These are phyloP conservation scores for Neotoma lepida DNA, from an alignment of 2,113 vertebrate genomes.

Conservation along the genomic window DNA sequence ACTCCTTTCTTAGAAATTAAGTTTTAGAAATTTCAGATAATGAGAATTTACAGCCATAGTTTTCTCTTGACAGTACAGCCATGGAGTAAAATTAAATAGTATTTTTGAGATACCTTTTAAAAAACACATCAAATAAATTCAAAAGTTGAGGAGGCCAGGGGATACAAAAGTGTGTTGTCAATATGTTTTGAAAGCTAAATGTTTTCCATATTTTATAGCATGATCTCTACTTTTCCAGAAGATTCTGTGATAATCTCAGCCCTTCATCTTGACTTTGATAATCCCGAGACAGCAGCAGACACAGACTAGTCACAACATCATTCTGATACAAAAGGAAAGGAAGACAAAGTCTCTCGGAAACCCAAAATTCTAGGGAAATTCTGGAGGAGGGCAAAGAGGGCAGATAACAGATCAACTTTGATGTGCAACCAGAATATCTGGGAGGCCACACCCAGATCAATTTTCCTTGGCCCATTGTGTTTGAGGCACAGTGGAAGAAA, in stretches of 20 bases:
- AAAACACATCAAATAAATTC: not conserved
- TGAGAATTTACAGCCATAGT: not conserved
- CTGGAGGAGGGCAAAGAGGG: not conserved
- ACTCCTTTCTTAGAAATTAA: not conserved
- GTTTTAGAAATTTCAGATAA: not conserved
- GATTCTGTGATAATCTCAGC: not conserved
- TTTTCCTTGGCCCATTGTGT: not conserved
- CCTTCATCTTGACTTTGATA: not conserved
- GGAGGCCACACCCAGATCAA: not conserved
- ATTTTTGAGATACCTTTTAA: not conserved
- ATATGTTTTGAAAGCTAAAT: not conserved
- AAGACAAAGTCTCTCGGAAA: not conserved
- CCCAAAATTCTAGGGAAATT: constrained; percentile 35
- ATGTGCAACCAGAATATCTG: not conserved
- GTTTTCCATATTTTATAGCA: not conserved
- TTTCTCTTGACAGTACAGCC: not conserved
- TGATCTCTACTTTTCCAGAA: not conserved
- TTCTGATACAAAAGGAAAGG: not conserved
- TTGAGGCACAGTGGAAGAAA: not conserved
- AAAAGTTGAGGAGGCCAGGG: not conserved
- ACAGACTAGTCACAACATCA: not conserved
- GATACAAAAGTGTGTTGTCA: rapidly evolving
- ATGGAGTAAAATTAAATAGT: not conserved
- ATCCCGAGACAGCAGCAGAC: not conserved
- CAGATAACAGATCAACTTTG: not conserved